Percentiles rank a stretch among this genome's conserved stretches.
phyloP scores from a whole-genome alignment of 2,113 vertebrate species.

The Setophaga petechia region DNA sequence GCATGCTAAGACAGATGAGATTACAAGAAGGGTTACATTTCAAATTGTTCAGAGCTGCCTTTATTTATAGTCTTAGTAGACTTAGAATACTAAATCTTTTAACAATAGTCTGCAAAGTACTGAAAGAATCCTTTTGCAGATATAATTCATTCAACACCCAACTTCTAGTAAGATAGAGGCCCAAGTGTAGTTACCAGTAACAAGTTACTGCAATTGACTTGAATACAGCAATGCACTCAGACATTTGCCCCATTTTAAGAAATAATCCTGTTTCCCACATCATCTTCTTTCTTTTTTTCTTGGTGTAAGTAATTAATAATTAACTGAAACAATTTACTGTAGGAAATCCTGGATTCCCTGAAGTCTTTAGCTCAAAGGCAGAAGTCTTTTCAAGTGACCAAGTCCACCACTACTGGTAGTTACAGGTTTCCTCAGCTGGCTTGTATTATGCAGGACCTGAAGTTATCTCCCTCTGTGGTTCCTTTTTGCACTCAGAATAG shows the following conservation, averaged over 20 bases:
- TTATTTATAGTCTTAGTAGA: slow-evolving; percentile 10
- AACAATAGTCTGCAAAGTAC: not conserved
- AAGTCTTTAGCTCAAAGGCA: not conserved
- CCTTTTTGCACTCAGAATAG: not conserved
- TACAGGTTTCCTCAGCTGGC: not conserved
- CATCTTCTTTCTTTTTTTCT: not conserved
- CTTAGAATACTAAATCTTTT: not conserved
- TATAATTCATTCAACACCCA: not conserved
- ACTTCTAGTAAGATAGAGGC: not conserved
- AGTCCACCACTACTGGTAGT: not conserved
- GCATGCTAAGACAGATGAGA: not conserved
- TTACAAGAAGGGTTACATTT: not conserved
- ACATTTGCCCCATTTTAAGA: not conserved
- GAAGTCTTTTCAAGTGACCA: not conserved
- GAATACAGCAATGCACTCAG: not conserved
- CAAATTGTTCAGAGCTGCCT: not conserved
- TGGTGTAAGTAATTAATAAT: not conserved
- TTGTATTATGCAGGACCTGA: not conserved
- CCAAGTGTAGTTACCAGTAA: not conserved
- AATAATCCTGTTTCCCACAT: not conserved
- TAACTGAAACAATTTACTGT: not conserved
- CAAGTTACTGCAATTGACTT: not conserved
- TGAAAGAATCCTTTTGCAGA: not conserved
- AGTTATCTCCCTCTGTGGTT: not conserved
- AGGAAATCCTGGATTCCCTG: not conserved